Conservation (phyloP, 2,888 invertebrate species). For the Mycalesis mineus region DNA sequence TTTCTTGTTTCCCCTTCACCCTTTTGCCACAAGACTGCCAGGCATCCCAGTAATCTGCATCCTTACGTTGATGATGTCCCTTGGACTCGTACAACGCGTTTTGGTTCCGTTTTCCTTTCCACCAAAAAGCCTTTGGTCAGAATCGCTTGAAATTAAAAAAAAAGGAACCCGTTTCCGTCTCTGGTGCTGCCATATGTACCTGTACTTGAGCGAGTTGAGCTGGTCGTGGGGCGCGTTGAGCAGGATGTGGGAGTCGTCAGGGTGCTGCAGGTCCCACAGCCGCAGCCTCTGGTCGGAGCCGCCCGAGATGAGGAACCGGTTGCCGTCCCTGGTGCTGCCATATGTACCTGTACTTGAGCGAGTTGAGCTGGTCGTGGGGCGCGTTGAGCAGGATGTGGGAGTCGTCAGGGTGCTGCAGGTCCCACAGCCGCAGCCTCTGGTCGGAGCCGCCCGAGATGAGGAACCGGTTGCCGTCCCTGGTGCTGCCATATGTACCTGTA, state of each 20-base stretch:
- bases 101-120: too few species aligned
- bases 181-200: conserved; percentile 86
- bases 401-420: conserved; percentile 86
- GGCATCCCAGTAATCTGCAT: too few species aligned
- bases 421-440: conserved; percentile 94
- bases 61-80: too few species aligned
- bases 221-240: conserved; percentile 81
- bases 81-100: too few species aligned
- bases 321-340: conserved; percentile 84
- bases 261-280: conserved; percentile 91
- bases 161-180: conserved; percentile 83
- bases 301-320: conserved; percentile 87
- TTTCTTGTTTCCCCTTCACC: too few species aligned
- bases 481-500: conserved; percentile 88
- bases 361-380: conserved; percentile 70
- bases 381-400: conserved; percentile 88
- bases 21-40: too few species aligned
- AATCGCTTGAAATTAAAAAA: conserved; percentile 92
- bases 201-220: conserved; percentile 79
- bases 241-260: conserved; percentile 88
- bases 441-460: conserved; percentile 93
- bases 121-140: conserved; percentile 94
- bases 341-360: conserved; percentile 85
- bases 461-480: conserved; percentile 83
- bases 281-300: conserved; percentile 94